Conservation (phyloP, 1,140 invertebrate genomes). For the Hetaerina americana region DNA sequence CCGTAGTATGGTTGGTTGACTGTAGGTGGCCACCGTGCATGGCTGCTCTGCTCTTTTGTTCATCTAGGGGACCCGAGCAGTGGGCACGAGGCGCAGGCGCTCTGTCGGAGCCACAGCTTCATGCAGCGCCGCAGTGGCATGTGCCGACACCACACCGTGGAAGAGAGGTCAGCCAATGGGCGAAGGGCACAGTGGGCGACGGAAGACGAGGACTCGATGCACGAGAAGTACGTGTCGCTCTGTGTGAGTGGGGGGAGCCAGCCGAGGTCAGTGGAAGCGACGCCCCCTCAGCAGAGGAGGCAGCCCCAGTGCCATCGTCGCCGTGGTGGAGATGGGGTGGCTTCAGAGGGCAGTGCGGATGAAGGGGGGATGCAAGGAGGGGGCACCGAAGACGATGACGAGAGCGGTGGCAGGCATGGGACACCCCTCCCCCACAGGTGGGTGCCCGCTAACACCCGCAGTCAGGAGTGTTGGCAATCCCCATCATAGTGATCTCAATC, state of each 20-base stretch:
- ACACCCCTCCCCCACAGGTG: neutral
- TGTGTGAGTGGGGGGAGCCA: conserved; percentile 27
- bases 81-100: conserved; percentile 16
- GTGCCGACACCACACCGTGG: neutral
- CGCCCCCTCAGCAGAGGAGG: conserved; percentile 17
- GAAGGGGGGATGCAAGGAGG: no score
- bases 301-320: neutral
- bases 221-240: conserved; percentile 56
- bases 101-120: conserved; percentile 57
- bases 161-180: neutral
- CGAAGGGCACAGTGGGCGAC: neutral
- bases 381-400: neutral
- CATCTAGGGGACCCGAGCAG: neutral
- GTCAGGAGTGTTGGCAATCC: no score
- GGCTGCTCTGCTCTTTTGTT: neutral
- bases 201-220: conserved; percentile 59
- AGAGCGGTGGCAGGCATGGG: neutral
- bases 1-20: neutral
- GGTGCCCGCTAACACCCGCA: no score
- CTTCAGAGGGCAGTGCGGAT: neutral
- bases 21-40: neutral
- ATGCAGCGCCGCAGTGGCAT: conserved; percentile 35
- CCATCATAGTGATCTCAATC: no score
- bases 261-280: conserved; percentile 29
- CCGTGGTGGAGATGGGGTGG: neutral